Percentiles rank a stretch among this genome's conserved stretches.
phyloP scores from a whole-genome alignment of 2,797 vertebrate species.

The Dromococcyx pavoninus region DNA sequence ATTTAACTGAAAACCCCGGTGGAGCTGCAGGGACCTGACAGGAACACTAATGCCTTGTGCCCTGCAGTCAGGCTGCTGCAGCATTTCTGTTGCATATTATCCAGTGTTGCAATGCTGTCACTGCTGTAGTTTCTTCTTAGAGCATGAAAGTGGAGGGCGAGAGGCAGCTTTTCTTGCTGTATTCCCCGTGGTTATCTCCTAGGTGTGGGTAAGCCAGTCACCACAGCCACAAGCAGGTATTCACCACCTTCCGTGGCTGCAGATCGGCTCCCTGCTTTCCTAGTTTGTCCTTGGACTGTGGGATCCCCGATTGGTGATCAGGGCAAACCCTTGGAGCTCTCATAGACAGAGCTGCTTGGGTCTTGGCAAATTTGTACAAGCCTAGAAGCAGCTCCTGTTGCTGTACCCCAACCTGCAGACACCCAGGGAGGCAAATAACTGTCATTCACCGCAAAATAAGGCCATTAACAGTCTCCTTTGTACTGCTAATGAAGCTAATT shows the following conservation, averaged over 20 bases:
- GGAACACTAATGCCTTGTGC: not conserved
- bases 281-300: not conserved
- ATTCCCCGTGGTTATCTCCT: not conserved
- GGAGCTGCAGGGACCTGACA: conserved; percentile 18
- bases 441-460: conserved; percentile 13
- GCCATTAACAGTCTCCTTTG: conserved; percentile 37
- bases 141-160: not conserved
- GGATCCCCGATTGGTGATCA: accelerated
- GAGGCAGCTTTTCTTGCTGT: not conserved
- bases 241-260: not conserved
- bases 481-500: conserved; percentile 62
- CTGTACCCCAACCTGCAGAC: not conserved
- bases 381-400: not conserved
- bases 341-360: not conserved
- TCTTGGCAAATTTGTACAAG: not conserved
- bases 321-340: not conserved
- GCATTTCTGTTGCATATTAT: conserved; percentile 47
- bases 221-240: not conserved
- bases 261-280: accelerated
- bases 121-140: conserved; percentile 53
- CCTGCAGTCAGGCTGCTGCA: conserved; percentile 39
- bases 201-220: not conserved
- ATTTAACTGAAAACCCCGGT: not conserved
- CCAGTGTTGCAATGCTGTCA: conserved; percentile 34
- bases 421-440: not conserved